These are phyloP conservation scores for Aythya baeri DNA, from an alignment of 2,113 vertebrate genomes.

Conservation along the genomic window DNA sequence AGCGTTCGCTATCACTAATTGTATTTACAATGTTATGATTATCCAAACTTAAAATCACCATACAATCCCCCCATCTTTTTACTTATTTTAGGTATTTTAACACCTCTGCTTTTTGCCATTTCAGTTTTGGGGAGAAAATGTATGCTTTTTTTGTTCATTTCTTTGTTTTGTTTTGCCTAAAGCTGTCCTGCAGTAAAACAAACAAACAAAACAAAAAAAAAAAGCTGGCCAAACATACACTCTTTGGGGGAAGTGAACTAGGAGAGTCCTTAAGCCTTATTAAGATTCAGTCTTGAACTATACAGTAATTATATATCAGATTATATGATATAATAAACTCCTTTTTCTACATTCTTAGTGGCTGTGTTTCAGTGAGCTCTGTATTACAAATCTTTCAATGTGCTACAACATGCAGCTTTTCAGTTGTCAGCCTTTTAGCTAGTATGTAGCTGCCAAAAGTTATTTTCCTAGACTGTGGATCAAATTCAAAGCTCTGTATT, in stretches of 20 bases:
- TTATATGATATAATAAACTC: not conserved
- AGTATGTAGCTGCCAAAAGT: not conserved
- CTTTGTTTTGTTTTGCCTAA: not conserved
- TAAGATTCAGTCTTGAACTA: not conserved
- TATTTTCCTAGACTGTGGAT: not conserved
- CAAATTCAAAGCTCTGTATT: not conserved
- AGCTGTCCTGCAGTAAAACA: not conserved
- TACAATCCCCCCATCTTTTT: not conserved
- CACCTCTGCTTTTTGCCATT: not conserved
- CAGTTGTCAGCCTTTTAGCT: not conserved
- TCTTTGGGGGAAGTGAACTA: not conserved
- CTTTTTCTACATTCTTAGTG: not conserved
- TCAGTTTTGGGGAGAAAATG: not conserved
- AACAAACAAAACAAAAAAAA: not conserved
- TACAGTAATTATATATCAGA: not conserved
- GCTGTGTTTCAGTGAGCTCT: not conserved
- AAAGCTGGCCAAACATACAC: not conserved
- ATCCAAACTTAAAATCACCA: not conserved
- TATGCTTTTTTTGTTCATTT: fast-evolving
- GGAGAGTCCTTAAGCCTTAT: not conserved
- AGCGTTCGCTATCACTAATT: not conserved
- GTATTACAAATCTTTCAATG: not conserved
- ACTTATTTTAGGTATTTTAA: not conserved
- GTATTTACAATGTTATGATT: not conserved
- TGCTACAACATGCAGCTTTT: fast-evolving